Evolutionary conservation across 2,113 vertebrate genomes (phyloP).

Genomic region (Alouatta palliata): DNA sequence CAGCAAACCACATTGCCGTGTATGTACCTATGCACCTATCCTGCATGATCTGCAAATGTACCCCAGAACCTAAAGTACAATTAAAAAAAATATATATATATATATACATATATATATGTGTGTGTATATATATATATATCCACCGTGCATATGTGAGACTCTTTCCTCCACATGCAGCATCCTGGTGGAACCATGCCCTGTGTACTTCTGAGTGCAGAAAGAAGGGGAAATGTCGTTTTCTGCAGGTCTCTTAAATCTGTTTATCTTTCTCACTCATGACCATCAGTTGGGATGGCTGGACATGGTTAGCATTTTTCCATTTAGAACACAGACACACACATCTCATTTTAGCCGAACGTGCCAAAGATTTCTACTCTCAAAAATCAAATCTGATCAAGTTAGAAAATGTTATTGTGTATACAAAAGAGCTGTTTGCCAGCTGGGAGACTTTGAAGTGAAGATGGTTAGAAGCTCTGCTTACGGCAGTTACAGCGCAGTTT

Average conservation of each 20-base stretch:
- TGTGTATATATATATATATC: too few relatives aligned
- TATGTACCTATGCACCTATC: too few relatives aligned
- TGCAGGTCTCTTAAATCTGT: background rate
- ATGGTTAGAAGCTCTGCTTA: background rate
- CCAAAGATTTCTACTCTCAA: background rate
- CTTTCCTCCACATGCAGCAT: background rate
- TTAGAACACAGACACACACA: background rate
- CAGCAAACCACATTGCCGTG: too few relatives aligned
- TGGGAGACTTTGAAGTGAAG: background rate
- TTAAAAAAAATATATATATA: too few relatives aligned
- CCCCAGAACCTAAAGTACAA: too few relatives aligned
- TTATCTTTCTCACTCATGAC: background rate
- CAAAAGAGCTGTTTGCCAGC: background rate
- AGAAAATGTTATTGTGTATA: background rate
- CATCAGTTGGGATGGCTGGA: background rate
- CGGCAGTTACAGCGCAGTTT: background rate
- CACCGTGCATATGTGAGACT: rapidly evolving
- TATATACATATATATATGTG: too few relatives aligned
- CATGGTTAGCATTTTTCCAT: background rate
- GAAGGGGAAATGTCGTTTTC: background rate
- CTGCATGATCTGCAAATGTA: too few relatives aligned
- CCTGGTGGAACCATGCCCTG: background rate
- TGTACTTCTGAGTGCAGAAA: background rate
- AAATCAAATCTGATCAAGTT: background rate
- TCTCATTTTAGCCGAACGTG: background rate